phyloP scores from a whole-genome alignment of 2,888 invertebrate species.

The Leptopterna dolabrata region DNA sequence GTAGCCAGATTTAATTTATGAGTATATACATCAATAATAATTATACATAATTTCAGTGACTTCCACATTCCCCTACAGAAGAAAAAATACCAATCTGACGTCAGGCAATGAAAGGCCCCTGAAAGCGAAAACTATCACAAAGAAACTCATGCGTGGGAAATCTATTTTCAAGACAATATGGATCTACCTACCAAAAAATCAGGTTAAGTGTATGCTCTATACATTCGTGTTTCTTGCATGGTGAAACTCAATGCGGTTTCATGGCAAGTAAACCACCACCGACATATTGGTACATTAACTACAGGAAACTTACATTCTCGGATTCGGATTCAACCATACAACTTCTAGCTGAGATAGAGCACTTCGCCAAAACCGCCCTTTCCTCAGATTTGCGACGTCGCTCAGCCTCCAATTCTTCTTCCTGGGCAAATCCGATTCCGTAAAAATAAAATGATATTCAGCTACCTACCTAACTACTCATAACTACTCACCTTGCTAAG shows the following conservation, averaged over 20 bases:
- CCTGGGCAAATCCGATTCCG: conserved; percentile 18
- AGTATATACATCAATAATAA: too few relatives aligned
- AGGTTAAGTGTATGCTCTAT: too few relatives aligned
- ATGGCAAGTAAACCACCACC: not conserved
- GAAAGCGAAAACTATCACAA: too few relatives aligned
- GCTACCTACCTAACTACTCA: not conserved
- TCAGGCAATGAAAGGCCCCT: too few relatives aligned
- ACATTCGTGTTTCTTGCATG: too few relatives aligned
- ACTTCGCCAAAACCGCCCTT: conserved; percentile 1
- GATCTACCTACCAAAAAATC: too few relatives aligned
- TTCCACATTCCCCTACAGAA: too few relatives aligned
- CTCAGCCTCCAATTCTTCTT: conserved; percentile 54
- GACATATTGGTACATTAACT: not conserved
- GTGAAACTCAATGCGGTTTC: too few relatives aligned
- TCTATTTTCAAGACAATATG: not conserved
- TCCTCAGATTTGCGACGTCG: conserved; percentile 39
- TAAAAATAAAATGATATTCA: not conserved
- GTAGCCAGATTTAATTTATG: too few relatives aligned
- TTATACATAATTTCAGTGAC: too few relatives aligned
- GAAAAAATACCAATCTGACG: too few relatives aligned
- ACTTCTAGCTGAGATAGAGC: conserved; percentile 21
- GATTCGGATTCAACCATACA: conserved; percentile 14
- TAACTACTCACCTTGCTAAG: too few relatives aligned
- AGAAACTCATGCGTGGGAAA: not conserved
- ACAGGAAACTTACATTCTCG: conserved; percentile 35